phyloP scores from a whole-genome alignment of 2,888 invertebrate genomes.

The Mellilla xanthometata region DNA sequence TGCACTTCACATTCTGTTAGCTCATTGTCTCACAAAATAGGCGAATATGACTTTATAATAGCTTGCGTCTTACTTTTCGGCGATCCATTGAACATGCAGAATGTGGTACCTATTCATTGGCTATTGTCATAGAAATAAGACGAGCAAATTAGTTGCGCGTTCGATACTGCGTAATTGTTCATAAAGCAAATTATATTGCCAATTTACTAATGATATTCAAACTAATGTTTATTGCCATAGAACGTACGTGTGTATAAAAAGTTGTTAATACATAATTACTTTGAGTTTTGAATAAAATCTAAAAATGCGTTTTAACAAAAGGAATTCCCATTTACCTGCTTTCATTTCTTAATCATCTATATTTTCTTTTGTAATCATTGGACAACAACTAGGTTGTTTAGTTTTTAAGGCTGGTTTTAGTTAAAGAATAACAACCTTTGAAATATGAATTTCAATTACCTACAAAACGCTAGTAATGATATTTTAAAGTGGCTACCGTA shows the following conservation, averaged over 20 bases:
- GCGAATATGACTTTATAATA: constrained; percentile 60
- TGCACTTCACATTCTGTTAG: constrained; percentile 39
- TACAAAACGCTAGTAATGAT: no score
- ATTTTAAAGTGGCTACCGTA: neutral
- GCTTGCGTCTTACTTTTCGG: constrained; percentile 49
- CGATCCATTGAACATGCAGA: constrained; percentile 53
- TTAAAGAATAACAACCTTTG: no score
- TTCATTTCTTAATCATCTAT: no score
- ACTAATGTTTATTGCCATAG: constrained; percentile 6
- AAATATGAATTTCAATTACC: no score
- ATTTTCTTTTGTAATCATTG: no score
- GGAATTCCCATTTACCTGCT: no score
- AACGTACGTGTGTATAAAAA: neutral
- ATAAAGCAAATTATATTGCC: constrained; percentile 15
- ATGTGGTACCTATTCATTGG: constrained; percentile 41
- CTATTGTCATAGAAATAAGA: constrained; percentile 50
- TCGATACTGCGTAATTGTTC: constrained; percentile 7
- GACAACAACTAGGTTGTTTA: no score
- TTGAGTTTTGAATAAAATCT: no score
- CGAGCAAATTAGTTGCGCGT: constrained; percentile 37
- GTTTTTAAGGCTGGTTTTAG: no score
- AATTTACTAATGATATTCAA: constrained; percentile 15
- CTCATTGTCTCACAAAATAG: constrained; percentile 51
- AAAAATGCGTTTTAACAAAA: no score
- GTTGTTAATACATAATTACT: no score